Base-by-base conservation (phyloP, 1,140 invertebrate species). In the Oncopeltus fasciatus region DNA sequence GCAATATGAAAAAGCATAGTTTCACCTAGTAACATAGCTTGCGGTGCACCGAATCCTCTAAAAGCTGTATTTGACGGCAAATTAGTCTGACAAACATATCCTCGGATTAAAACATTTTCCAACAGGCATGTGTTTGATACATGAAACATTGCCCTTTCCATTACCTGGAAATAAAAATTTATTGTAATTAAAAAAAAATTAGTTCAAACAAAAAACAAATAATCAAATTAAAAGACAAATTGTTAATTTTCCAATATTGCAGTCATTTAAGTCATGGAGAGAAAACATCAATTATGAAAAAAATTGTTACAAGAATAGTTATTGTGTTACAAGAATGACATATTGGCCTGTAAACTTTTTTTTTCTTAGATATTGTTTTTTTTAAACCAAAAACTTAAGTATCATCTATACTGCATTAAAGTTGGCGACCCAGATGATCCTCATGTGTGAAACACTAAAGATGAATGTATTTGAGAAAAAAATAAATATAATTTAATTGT, bases 51-150 rank as follows among this genome's bases (percentile, higher is more conserved):
- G 70, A 93, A 94, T 16, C 90, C 91, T 66, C 91, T 74, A 69
- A 93, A 95, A 2, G 92, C 92, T 0, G 92, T 95, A 68, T 93
- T 94, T 0, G 90, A 90, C 0, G 88, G 83, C 21, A 92, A 71
- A 77, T 94, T 92, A 0, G 91, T 94, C 73, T 81, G 87, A 69
- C 90, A 93, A 1, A 82, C 70, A 66, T 81, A 81, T 0, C 86
- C 88, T 8, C 72, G 76, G 1, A 87, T 80, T 66, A 80, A 76
- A 4, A 80, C 74, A 64, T 84, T 81, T 2, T 86, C 85, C 66
- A 91, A 82, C 31, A 81, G 77, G 70, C 91, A 92, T 1, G 82
- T 76, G 74, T 91, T 92, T 71, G 87, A 83, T 69, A 83, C 83
- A 70, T 90, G 87, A 47, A 85, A 83, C 77, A 92, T 80, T 0